Percentiles rank a stretch among this genome's conserved stretches.
phyloP scores from a whole-genome alignment of 2,797 vertebrate species.

The Molossus alvarezi region DNA sequence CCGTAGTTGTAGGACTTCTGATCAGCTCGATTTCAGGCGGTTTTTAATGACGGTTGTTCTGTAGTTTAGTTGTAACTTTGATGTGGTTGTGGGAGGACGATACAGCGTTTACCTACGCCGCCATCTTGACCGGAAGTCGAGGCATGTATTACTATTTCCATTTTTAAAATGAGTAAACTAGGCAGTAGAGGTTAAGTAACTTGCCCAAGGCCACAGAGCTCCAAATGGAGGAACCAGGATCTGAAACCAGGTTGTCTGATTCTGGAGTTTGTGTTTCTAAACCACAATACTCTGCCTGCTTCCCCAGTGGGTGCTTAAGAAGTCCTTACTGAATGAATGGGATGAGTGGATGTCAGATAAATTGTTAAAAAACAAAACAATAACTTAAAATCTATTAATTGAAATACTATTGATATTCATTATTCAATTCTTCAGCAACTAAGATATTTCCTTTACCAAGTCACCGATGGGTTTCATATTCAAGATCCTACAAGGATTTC shows the following conservation, averaged over 20 bases:
- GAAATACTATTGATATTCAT: constrained; percentile 5
- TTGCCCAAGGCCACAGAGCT: neutral
- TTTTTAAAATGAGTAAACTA: constrained; percentile 44
- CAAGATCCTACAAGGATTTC: neutral
- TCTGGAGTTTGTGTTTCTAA: constrained; percentile 51
- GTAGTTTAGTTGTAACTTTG: too few relatives aligned
- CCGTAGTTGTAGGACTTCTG: too few relatives aligned
- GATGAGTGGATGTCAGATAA: neutral
- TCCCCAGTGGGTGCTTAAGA: neutral
- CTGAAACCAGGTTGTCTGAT: constrained; percentile 15
- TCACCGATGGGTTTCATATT: neutral
- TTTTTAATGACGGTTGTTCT: too few relatives aligned
- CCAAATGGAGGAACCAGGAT: neutral
- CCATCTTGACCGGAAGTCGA: neutral
- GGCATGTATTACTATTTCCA: constrained; percentile 22
- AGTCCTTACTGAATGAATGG: constrained; percentile 23
- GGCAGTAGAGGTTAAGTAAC: constrained; percentile 26
- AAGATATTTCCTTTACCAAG: constrained; percentile 60
- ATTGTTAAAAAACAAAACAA: neutral
- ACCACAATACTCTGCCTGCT: neutral
- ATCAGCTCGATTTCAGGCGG: too few relatives aligned
- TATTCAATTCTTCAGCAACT: constrained; percentile 38
- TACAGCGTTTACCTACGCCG: too few relatives aligned
- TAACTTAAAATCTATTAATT: constrained; percentile 6
- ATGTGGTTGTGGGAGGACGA: too few relatives aligned